Percentiles rank a stretch among this genome's conserved stretches.
These are phyloP conservation scores for Myotis davidii DNA, from an alignment of 2,113 vertebrate species.

Conservation along the genomic window DNA sequence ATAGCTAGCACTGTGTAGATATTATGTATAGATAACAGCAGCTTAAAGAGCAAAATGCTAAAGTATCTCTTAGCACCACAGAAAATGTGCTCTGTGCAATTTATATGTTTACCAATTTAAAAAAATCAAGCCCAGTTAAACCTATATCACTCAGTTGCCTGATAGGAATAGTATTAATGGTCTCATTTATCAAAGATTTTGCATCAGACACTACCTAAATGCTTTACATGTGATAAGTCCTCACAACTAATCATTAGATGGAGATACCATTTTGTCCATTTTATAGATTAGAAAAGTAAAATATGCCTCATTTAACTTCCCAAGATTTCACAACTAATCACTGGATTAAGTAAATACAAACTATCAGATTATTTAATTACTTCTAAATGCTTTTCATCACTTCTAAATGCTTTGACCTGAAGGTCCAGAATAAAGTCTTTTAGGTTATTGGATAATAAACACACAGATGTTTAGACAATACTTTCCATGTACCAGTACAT, in stretches of 20 bases:
- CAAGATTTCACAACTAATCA: background rate
- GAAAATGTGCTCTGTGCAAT: background rate
- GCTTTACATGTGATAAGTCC: background rate
- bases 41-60: slow-evolving; percentile 27
- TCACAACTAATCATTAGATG: background rate
- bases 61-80: background rate
- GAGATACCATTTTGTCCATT: background rate
- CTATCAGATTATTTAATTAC: background rate
- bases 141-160: background rate
- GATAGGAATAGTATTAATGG: slow-evolving; percentile 39
- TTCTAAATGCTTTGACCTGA: background rate
- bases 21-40: background rate
- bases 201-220: background rate
- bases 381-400: background rate
- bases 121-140: slow-evolving; percentile 43
- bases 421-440: background rate
- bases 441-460: background rate
- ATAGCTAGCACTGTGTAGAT: background rate
- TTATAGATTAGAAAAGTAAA: slow-evolving; percentile 12
- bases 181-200: slow-evolving; percentile 50
- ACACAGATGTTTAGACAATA: background rate
- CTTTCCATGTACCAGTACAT: background rate
- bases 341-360: slow-evolving; percentile 42
- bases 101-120: slow-evolving; percentile 51
- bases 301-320: background rate